These are phyloP conservation scores for Eurytoma adleriae DNA, from an alignment of 2,888 invertebrate species.

Conservation along the genomic window DNA sequence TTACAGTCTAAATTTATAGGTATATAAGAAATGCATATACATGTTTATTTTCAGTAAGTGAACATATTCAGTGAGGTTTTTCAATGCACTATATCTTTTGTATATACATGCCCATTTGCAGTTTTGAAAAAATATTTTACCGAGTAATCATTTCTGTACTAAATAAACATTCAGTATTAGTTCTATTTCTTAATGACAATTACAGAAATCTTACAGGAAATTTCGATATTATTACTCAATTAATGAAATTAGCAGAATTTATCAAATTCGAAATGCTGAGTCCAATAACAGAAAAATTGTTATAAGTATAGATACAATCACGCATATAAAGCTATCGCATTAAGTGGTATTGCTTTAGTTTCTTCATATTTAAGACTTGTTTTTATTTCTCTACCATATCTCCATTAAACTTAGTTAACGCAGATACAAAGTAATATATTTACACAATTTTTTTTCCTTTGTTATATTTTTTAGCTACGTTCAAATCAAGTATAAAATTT, in stretches of 20 bases:
- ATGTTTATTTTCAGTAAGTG: conserved; percentile 12
- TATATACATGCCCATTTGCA: background rate
- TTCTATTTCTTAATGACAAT: too few relatives aligned
- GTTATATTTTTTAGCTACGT: background rate
- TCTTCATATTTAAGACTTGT: conserved; percentile 30
- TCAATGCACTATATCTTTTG: background rate
- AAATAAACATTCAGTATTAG: too few relatives aligned
- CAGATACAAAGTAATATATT: conserved; percentile 5
- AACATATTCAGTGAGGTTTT: background rate
- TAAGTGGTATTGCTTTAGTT: conserved; percentile 53
- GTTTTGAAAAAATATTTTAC: background rate
- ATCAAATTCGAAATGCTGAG: conserved; percentile 35
- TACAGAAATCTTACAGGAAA: background rate
- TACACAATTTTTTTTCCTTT: conserved; percentile 23
- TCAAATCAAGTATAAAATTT: conserved; percentile 10
- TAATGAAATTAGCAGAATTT: conserved; percentile 9
- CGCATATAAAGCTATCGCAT: conserved; percentile 43
- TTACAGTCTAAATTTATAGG: conserved; percentile 17
- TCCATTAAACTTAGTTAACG: conserved; percentile 30
- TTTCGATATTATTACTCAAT: background rate
- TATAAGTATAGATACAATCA: conserved; percentile 16
- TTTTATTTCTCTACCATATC: conserved; percentile 5
- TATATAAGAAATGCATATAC: conserved; percentile 1
- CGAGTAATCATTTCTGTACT: too few relatives aligned
- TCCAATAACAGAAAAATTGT: conserved; percentile 29